Conservation (phyloP, 35 echinoderm and acorn worm genomes). For the Hemicentrotus pulcherrimus region DNA sequence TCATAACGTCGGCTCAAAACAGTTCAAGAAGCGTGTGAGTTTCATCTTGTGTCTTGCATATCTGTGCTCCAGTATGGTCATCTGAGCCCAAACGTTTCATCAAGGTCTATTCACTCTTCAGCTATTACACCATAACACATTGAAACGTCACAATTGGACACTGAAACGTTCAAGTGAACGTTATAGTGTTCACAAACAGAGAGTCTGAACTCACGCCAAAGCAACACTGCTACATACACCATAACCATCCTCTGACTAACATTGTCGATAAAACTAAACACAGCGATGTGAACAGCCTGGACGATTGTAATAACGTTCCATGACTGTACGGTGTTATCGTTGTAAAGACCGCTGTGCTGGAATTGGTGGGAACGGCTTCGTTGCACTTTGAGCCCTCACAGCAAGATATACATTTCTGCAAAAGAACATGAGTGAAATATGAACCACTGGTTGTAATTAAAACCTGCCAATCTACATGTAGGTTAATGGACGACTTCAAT, state of each 20-base stretch:
- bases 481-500: background rate
- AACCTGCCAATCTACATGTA: background rate
- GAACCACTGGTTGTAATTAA: background rate
- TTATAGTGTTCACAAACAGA: background rate
- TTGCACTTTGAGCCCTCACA: constrained; percentile 86
- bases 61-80: too few relatives aligned
- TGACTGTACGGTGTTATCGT: constrained; percentile 74
- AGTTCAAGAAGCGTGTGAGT: too few relatives aligned
- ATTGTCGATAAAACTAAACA: constrained; percentile 22
- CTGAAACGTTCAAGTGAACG: background rate
- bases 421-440: constrained; percentile 4
- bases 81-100: too few relatives aligned
- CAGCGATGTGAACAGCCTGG: background rate
- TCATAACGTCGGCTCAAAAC: background rate
- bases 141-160: background rate
- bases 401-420: constrained; percentile 83
- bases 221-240: background rate
- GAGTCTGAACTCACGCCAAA: background rate
- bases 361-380: constrained; percentile 68
- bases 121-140: background rate
- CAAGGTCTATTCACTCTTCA: background rate
- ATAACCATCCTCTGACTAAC: constrained; percentile 45
- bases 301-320: constrained; percentile 26
- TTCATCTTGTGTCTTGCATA: too few relatives aligned
- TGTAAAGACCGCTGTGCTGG: constrained; percentile 72